A percentile compares a stretch with the other conserved stretches of the same genome.
phyloP scores from a whole-genome alignment of 1,140 invertebrate genomes.

The Pantala flavescens region DNA sequence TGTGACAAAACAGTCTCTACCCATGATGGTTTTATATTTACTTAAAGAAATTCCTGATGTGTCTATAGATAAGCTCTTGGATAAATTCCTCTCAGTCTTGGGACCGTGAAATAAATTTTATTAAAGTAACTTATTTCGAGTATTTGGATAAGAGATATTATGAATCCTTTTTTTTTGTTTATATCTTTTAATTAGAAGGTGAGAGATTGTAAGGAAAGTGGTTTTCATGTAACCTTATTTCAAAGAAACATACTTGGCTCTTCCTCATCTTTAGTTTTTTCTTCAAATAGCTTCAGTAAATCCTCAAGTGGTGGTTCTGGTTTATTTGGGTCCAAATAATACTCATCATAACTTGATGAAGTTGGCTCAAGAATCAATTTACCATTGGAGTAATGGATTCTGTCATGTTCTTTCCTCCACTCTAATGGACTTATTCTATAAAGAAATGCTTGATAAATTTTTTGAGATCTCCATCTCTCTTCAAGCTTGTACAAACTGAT shows the following conservation, averaged over 20 bases:
- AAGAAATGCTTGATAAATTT: slow-evolving; percentile 54
- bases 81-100: neutral
- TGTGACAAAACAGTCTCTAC: too few species aligned
- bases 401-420: slow-evolving; percentile 41
- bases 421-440: slow-evolving; percentile 45
- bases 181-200: neutral
- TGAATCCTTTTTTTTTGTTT: neutral
- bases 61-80: too few species aligned
- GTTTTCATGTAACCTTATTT: neutral
- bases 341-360: neutral
- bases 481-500: slow-evolving; percentile 39
- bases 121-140: neutral
- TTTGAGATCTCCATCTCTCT: slow-evolving; percentile 46
- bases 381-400: slow-evolving; percentile 24
- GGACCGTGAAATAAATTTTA: neutral
- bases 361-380: neutral
- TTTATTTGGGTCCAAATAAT: neutral
- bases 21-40: too few species aligned
- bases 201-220: neutral
- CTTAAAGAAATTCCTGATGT: too few species aligned
- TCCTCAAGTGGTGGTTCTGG: slow-evolving; percentile 34
- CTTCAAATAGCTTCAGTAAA: slow-evolving; percentile 39
- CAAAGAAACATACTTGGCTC: slow-evolving; percentile 26
- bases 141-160: neutral
- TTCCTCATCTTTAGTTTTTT: slow-evolving; percentile 34